Conservation (phyloP, 2,888 invertebrate species). For the Antheraea yamamai region DNA sequence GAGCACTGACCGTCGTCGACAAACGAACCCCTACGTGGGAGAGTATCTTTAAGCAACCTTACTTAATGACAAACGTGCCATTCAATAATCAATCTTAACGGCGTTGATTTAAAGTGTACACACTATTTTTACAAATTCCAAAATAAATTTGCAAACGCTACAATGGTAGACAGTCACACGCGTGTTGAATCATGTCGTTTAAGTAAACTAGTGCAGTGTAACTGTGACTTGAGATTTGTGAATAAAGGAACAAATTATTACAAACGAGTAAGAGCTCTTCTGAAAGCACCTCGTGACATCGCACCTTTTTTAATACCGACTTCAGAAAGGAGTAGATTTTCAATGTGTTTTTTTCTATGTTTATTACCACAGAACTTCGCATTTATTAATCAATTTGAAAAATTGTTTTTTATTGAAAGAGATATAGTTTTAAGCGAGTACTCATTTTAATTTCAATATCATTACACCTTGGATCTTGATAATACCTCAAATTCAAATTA, state of each 20-base stretch:
- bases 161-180: conserved; percentile 68
- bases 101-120: background rate
- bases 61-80: conserved; percentile 12
- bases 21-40: conserved; percentile 49
- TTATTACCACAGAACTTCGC: too few species aligned
- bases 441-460: too few species aligned
- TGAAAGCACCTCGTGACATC: background rate
- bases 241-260: conserved; percentile 12
- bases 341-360: too few species aligned
- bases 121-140: background rate
- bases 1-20: conserved; percentile 55
- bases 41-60: conserved; percentile 28
- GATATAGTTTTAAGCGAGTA: too few species aligned
- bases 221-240: conserved; percentile 55
- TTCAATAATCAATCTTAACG: background rate
- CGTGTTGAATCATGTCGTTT: conserved; percentile 54
- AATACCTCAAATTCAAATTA: too few species aligned
- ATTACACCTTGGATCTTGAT: too few species aligned
- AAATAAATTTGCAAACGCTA: conserved; percentile 41
- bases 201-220: conserved; percentile 72
- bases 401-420: too few species aligned
- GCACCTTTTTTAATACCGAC: background rate
- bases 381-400: too few species aligned
- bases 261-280: background rate
- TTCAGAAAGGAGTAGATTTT: background rate